Percentiles rank a stretch among this genome's conserved stretches.
Conservation (phyloP, 2,888 invertebrate species). For the Eupithecia abbreviata region DNA sequence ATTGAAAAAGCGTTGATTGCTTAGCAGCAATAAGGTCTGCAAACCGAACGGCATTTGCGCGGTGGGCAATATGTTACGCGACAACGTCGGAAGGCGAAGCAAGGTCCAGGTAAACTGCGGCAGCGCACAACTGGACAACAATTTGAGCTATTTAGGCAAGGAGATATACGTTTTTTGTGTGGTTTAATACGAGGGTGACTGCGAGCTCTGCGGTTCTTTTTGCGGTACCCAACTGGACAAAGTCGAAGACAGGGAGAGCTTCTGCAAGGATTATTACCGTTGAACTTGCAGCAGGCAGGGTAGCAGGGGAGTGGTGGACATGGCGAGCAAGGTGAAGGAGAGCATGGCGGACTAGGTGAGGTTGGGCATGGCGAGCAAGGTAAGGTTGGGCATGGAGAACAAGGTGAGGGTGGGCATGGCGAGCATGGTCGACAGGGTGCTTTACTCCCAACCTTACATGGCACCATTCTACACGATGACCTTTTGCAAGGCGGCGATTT, state of each 20-base stretch:
- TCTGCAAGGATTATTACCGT: constrained; percentile 55
- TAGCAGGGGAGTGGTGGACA: constrained; percentile 33
- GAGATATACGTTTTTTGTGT: constrained; percentile 64
- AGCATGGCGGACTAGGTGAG: constrained; percentile 30
- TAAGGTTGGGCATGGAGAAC: neutral
- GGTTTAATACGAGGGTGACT: constrained; percentile 66
- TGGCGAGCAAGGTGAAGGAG: constrained; percentile 35
- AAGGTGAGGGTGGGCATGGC: neutral
- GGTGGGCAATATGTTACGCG: constrained; percentile 55
- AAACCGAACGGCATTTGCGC: constrained; percentile 54
- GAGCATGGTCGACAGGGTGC: constrained; percentile 5
- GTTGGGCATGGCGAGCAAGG: constrained; percentile 32
- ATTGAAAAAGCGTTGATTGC: constrained; percentile 45
- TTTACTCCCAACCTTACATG: neutral
- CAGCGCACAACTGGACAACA: constrained; percentile 66
- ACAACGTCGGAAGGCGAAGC: constrained; percentile 44
- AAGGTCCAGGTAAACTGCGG: constrained; percentile 64
- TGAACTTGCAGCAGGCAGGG: constrained; percentile 37
- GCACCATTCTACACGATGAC: neutral
- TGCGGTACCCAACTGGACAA: constrained; percentile 63
- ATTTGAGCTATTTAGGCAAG: constrained; percentile 67
- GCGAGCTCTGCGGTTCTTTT: constrained; percentile 55
- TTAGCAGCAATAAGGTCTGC: neutral
- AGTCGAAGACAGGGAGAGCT: constrained; percentile 67
- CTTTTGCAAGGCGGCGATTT: neutral